Conservation (phyloP, 2,113 vertebrate species). For the Chloroceryle aenea region DNA sequence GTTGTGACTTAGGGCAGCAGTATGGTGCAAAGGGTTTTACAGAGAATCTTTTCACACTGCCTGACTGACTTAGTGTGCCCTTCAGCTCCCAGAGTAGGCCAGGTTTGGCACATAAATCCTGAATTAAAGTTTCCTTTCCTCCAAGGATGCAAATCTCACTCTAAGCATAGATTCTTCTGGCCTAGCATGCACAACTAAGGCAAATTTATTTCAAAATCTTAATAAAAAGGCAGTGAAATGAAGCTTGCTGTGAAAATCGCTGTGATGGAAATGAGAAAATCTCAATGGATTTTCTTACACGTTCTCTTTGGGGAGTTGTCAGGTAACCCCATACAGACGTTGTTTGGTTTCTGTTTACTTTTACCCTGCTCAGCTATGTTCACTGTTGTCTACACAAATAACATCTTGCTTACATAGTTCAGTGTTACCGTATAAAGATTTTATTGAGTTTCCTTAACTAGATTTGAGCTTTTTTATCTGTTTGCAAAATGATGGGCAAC, state of each 20-base stretch:
- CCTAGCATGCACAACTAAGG: not conserved
- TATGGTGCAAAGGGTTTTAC: not conserved
- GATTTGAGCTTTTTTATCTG: slow-evolving; percentile 30
- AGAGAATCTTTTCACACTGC: not conserved
- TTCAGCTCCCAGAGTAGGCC: not conserved
- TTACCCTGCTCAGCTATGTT: not conserved
- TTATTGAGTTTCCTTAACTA: slow-evolving; percentile 32
- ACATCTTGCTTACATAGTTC: not conserved
- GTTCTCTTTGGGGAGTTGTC: not conserved
- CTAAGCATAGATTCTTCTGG: not conserved
- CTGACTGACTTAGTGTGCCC: not conserved
- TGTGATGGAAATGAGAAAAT: not conserved
- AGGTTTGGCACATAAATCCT: not conserved
- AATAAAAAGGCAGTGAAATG: not conserved
- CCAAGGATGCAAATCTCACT: not conserved
- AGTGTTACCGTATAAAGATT: not conserved
- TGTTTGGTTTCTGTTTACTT: not conserved
- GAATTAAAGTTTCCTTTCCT: not conserved
- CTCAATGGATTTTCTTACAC: not conserved
- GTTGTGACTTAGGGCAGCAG: not conserved
- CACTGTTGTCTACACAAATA: fast-evolving
- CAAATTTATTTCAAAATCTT: not conserved
- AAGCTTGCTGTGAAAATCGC: not conserved
- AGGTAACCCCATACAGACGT: not conserved
- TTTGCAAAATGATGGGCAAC: not conserved